Base-by-base conservation (phyloP, 2,888 invertebrate species). In the Apotomis betuletana region DNA sequence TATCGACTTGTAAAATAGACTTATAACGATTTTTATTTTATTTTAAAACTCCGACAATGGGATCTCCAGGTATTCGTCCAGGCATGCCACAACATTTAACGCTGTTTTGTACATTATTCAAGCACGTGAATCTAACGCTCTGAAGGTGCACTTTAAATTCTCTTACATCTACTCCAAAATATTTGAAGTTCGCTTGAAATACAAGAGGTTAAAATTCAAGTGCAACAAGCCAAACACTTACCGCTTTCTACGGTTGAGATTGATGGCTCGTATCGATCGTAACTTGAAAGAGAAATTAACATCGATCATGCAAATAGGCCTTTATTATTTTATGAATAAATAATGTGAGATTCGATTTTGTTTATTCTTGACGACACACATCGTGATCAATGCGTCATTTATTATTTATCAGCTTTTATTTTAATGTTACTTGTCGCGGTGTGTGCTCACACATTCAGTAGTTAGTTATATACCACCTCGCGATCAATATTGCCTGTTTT, bases 171-270 rank as follows among this genome's bases (percentile, higher is more conserved):
- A 49, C 49, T 49, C 4, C 44, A 65, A 65, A 44, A 57, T 65
- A 57, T 65, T 65, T 55, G 15, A 55, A 55, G 44, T 64, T 64
- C 54, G 15, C 54, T 64, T 41, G 4, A 54, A 64, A 54, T 54
- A 44, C 27, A 46, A 57, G 65, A 36, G 55, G 55, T 57, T 65
- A 65, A 10, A 49, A 44, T 64, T 64, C 63, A 55, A 65, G 65
- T 54, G 41, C 36, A 52, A 3, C n/a, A 27, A 36, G 36, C 10
- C 58, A 72, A 72, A 49, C 67, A 68, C 72, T 72, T 54, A 13
- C 67, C 51, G 51, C 72, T 72, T 72, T 68, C 72, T 67, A 67
- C 67, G 15, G 52, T 4, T 9, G 8, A 68, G 72, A 72, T 72
- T 72, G 63, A 72, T 72, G 72, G 46, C 38, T 59, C 49, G 3